Conservation (phyloP, 2,888 invertebrate species). For the Poecilobothrus nobilitatus region DNA sequence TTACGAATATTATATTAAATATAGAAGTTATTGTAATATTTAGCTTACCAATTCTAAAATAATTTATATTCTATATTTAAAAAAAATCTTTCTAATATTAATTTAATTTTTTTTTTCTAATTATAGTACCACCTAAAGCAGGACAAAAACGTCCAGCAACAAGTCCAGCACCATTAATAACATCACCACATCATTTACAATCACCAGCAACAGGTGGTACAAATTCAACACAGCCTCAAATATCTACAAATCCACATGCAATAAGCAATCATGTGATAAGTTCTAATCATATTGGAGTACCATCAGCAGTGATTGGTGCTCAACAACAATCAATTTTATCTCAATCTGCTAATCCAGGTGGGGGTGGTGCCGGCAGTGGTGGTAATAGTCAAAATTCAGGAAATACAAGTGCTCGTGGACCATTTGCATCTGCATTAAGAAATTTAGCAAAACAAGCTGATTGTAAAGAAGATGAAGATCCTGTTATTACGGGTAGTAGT, state of each 20-base stretch:
- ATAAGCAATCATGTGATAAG: slow-evolving; percentile 33
- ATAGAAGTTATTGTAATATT: too few species aligned
- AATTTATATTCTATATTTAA: too few species aligned
- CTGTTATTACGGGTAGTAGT: slow-evolving; percentile 27
- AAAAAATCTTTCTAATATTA: slow-evolving; percentile 8
- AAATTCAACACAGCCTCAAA: slow-evolving; percentile 22
- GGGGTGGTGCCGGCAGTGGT: slow-evolving; percentile 17
- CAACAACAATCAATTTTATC: slow-evolving; percentile 32
- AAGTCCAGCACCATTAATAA: slow-evolving; percentile 41
- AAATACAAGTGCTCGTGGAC: slow-evolving; percentile 52
- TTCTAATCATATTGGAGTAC: slow-evolving; percentile 35
- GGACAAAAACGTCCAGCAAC: slow-evolving; percentile 42
- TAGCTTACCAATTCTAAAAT: too few species aligned
- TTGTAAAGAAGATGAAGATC: slow-evolving; percentile 57
- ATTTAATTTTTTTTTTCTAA: slow-evolving; percentile 13
- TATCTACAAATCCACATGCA: slow-evolving; percentile 18
- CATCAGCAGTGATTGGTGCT: slow-evolving; percentile 14
- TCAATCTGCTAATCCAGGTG: slow-evolving; percentile 27
- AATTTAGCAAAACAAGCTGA: slow-evolving; percentile 88
- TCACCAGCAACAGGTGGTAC: slow-evolving; percentile 31
- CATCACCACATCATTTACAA: slow-evolving; percentile 40
- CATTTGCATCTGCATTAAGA: slow-evolving; percentile 84
- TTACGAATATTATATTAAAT: too few species aligned
- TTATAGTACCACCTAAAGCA: slow-evolving; percentile 42
- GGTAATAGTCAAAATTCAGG: slow-evolving; percentile 39